Evolutionary conservation across 2,113 vertebrate species (phyloP), one percentile per base, ranked within the genome.

Genomic region (Falco punctatus): DNA sequence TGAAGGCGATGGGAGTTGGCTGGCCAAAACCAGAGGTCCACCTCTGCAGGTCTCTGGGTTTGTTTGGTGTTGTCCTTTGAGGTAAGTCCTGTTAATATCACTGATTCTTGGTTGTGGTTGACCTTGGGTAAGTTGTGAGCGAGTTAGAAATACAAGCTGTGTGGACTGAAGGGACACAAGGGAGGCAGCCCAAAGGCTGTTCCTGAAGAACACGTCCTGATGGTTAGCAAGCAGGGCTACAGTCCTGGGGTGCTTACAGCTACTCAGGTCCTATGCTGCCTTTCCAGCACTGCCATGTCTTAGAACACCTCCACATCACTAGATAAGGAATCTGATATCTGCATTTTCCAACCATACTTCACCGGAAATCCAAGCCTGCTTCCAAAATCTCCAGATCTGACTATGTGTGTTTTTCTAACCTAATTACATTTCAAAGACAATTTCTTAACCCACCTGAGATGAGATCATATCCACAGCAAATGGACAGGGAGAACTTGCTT

Each of bases 361-460:
- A 38, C 62, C 1, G 1, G 40, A 97, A 89, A 91, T 81, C 35
- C 35, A 46, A 83, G 59, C 49, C 1, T 67, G 46, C 70, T 92
- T 93, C 82, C 74, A 89, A 61, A 90, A 40, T 64, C 73, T 89
- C 55, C 84, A 87, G 84, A 42, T 88, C 14, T 77, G 42, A 93
- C 42, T 72, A 38, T 78, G 33, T n/a, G 10, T 93, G 58, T 85
- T 97, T 96, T 96, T 82, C 88, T 83, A 92, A 86, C 79, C 28
- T 92, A 93, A 96, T 97, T 97, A 90, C 40, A 65, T 94, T 97
- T 97, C 67, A 13, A 14, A 94, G 67, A 52, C 2, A 33, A 90
- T 94, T 96, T 71, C 81, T 96, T 86, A 94, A 97, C 84, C 78
- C 86, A 95, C 86, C 78, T 97, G 94, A 95, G 72, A 95, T 96